Evolutionary conservation across 2,888 invertebrate genomes (phyloP).

Genomic region (Megastigmus dorsalis): DNA sequence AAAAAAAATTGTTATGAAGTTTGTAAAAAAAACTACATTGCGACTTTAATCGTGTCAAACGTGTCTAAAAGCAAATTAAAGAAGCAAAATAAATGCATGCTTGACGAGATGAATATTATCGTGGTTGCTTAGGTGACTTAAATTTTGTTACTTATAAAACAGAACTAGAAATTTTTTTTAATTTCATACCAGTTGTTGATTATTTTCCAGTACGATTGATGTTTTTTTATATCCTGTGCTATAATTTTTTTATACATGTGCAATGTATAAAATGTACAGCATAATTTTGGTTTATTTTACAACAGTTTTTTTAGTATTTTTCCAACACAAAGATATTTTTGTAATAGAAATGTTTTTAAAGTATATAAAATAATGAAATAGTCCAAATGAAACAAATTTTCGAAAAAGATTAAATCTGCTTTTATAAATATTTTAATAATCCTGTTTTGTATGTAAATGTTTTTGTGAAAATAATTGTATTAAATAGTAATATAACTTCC

Average conservation of each 20-base stretch:
- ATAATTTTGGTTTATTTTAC: constrained; percentile 1
- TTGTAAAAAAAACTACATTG: constrained; percentile 26
- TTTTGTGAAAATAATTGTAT: not conserved
- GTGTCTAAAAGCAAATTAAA: constrained; percentile 20
- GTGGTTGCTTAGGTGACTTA: constrained; percentile 5
- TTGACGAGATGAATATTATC: constrained; percentile 35
- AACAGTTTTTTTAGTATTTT: not conserved
- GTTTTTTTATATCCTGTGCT: too few relatives aligned
- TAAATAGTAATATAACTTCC: not conserved
- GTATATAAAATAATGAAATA: too few relatives aligned
- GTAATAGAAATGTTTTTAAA: not conserved
- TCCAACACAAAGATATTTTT: not conserved
- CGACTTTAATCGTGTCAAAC: constrained; percentile 48
- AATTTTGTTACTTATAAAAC: too few relatives aligned
- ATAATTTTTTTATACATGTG: too few relatives aligned
- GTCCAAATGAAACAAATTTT: too few relatives aligned
- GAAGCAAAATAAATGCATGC: constrained; percentile 18
- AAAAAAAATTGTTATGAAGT: constrained; percentile 32
- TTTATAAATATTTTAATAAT: not conserved
- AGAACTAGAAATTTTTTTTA: too few relatives aligned
- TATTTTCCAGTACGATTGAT: not conserved
- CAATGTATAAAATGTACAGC: too few relatives aligned
- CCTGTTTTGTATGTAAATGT: not conserved
- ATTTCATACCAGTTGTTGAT: constrained; percentile 4
- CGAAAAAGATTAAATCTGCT: not conserved